Evolutionary conservation across 2,797 vertebrate genomes (phyloP), one percentile per base, ranked within the genome.

Genomic region (Ptychobarbus kaznakovi): DNA sequence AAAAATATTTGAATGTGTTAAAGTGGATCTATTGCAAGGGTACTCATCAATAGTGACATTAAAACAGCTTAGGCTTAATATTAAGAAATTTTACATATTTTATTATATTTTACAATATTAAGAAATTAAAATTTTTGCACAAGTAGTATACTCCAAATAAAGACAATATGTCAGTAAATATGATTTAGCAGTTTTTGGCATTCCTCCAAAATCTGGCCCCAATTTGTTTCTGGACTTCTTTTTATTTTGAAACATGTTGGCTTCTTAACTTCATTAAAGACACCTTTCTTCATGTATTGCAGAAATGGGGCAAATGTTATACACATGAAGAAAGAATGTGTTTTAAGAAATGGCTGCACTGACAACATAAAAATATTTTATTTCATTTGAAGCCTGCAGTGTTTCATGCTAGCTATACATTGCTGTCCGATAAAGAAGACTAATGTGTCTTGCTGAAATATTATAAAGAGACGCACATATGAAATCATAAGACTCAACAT

Each of bases 401-500:
- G 88, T 65, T 77, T 94, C 92, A 91, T 70, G 78, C 84, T 61
- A 69, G 84, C 89, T 84, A 88, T 93, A 90, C 90, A 85, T 40
- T 87, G 92, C 90, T 94, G 93, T 92, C 92, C 91, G 89, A 91
- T 91, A 92, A 89, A 92, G 93, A 93, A 93, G 86, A 87, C 81
- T 82, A 93, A 92, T 91, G 90, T 93, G 89, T 89, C 83, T 79
- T 84, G 66, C 86, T 94, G 92, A 94, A 93, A 93, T 93, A 94
- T 94, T 95, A 93, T 93, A 90, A 89, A 93, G 92, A 90, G 88
- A 89, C 86, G 83, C 88, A 87, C 87, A 89, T 89, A 87, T 84
- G 87, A 85, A 74, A 88, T 90, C 89, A 87, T 90, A 82, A 86
- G 82, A 88, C 90, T 86, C 86, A 65, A 81, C 56, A 75, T 81